Conservation (phyloP, 2,888 invertebrate species). For the Carterocephalus palaemon region DNA sequence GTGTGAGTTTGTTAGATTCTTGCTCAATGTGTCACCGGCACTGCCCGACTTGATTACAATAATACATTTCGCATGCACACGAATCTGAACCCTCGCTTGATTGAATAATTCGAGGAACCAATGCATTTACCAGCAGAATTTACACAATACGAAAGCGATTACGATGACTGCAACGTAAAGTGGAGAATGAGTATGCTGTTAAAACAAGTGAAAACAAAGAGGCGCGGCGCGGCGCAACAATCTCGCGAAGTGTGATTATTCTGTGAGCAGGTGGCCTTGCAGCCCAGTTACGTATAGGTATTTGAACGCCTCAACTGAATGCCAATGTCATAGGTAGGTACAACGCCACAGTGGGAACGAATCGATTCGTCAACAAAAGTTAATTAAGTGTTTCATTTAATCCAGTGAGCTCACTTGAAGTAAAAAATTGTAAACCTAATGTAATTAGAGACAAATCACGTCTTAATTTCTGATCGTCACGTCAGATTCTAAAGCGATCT, state of each 20-base stretch:
- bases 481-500: no score
- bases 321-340: constrained; percentile 46
- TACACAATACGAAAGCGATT: neutral
- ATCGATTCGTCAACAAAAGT: constrained; percentile 9
- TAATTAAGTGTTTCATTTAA: neutral
- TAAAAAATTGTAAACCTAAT: no score
- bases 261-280: constrained; percentile 45
- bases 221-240: constrained; percentile 4
- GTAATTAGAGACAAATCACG: neutral
- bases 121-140: constrained; percentile 7
- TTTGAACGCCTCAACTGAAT: constrained; percentile 63
- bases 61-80: constrained; percentile 10
- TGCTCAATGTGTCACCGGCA: constrained; percentile 9
- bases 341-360: constrained; percentile 8
- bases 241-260: constrained; percentile 38
- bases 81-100: constrained; percentile 11
- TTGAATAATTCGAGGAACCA: constrained; percentile 22
- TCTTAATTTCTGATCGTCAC: no score
- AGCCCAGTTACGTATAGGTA: constrained; percentile 54
- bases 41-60: constrained; percentile 1
- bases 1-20: constrained; percentile 2
- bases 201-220: constrained; percentile 4
- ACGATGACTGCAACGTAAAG: neutral
- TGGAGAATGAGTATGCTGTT: constrained; percentile 7
- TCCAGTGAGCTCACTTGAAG: no score